These are phyloP conservation scores for Zingel zingel DNA, from an alignment of 2,113 vertebrate species.

Conservation along the genomic window DNA sequence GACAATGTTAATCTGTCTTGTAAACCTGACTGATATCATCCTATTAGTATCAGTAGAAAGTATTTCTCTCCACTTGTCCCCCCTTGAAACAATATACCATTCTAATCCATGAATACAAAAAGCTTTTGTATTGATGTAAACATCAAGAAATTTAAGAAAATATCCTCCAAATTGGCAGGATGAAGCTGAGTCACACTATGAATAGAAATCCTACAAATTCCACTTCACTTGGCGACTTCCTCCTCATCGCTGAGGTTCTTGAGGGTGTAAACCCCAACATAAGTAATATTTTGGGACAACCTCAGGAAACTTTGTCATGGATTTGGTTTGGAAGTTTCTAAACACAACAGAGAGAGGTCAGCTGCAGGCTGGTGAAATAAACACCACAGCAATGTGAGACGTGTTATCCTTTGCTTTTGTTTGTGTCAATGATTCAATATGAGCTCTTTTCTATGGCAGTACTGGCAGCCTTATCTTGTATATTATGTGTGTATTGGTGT, in stretches of 20 bases:
- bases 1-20: slow-evolving; percentile 18
- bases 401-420: slow-evolving; percentile 1
- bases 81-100: neutral
- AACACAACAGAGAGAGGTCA: slow-evolving; percentile 61
- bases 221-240: slow-evolving; percentile 57
- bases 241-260: slow-evolving; percentile 74
- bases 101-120: neutral
- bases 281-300: slow-evolving; percentile 73
- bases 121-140: neutral
- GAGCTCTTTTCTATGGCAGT: neutral
- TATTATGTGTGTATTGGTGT: neutral
- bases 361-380: slow-evolving; percentile 36
- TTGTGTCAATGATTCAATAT: neutral
- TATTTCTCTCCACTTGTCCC: neutral
- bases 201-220: slow-evolving; percentile 60
- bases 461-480: neutral
- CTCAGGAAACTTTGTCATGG: slow-evolving; percentile 72
- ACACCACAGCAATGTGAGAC: slow-evolving; percentile 39
- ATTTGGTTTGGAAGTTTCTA: slow-evolving; percentile 49
- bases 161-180: slow-evolving; percentile 17
- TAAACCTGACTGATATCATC: neutral
- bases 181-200: slow-evolving; percentile 34
- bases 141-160: slow-evolving; percentile 18
- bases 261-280: slow-evolving; percentile 63
- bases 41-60: neutral